phyloP scores from a whole-genome alignment of 30 jellyfish, hydroid and myxozoan species.

The Cassiopea xamachana region DNA sequence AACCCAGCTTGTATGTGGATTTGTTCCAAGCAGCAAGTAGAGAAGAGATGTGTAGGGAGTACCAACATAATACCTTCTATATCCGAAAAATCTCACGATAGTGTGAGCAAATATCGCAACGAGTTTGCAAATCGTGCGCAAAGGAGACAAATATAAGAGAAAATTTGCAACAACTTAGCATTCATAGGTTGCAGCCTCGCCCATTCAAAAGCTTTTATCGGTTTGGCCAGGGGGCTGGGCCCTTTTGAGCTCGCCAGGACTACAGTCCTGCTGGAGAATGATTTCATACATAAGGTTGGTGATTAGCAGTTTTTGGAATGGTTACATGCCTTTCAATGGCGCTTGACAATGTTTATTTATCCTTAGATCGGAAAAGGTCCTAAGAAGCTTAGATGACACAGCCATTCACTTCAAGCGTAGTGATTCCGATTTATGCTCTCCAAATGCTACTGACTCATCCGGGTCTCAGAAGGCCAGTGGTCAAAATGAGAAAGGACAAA shows the following conservation, averaged over 20 bases:
- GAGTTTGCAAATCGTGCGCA: no score
- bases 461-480: not conserved
- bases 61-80: not conserved
- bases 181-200: no score
- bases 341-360: not conserved
- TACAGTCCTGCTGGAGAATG: no score
- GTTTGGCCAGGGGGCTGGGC: no score
- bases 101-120: no score
- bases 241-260: no score
- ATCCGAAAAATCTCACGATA: not conserved
- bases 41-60: not conserved
- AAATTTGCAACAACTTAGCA: no score
- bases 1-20: not conserved
- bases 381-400: slow-evolving; percentile 17
- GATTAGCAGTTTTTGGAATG: no score
- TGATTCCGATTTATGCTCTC: slow-evolving; percentile 27
- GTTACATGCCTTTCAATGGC: not conserved
- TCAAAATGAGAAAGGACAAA: slow-evolving; percentile 4
- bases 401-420: not conserved
- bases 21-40: not conserved
- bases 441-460: not conserved
- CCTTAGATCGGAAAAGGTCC: slow-evolving; percentile 38
- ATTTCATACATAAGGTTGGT: no score
- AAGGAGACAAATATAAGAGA: no score
- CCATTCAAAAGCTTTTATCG: no score